Evolutionary conservation across 2,797 vertebrate species (phyloP).

Genomic region (Sparus aurata): DNA sequence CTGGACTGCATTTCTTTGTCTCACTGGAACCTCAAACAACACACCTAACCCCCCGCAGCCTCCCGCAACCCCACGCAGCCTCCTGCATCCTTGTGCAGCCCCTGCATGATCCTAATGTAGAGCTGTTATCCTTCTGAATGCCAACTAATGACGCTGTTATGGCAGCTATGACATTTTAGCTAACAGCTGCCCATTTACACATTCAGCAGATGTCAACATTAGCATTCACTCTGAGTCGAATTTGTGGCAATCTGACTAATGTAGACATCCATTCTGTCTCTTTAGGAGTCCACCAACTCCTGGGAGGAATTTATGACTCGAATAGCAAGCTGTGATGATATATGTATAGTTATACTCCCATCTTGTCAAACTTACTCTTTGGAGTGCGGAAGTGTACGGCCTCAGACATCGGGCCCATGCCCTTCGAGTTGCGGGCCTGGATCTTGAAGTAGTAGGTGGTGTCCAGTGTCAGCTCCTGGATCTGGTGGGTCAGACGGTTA

Average conservation of each 20-base stretch:
- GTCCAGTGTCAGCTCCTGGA: conserved; percentile 97
- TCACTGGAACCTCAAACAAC: not conserved
- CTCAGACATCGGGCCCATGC: conserved; percentile 99
- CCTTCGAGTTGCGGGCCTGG: conserved; percentile 98
- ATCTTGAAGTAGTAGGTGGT: conserved; percentile 99
- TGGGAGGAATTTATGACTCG: not conserved
- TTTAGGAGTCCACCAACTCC: not conserved
- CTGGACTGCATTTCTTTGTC: not conserved
- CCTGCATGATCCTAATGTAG: not conserved
- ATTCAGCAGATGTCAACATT: not conserved
- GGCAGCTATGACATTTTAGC: not conserved
- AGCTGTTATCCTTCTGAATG: not conserved
- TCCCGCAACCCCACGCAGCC: not conserved
- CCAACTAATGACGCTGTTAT: not conserved
- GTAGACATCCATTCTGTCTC: not conserved
- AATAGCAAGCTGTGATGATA: not conserved
- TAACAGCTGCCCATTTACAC: not conserved
- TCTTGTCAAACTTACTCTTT: conserved; percentile 88
- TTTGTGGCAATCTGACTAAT: not conserved
- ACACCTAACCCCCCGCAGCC: not conserved
- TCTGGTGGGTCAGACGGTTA: conserved; percentile 97
- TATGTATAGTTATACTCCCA: not conserved
- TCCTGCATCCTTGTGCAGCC: not conserved
- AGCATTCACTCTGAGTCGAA: not conserved
- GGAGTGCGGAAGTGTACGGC: conserved; percentile 97